These are phyloP conservation scores for Limosa lapponica DNA, from an alignment of 2,797 vertebrate genomes.

Conservation along the genomic window DNA sequence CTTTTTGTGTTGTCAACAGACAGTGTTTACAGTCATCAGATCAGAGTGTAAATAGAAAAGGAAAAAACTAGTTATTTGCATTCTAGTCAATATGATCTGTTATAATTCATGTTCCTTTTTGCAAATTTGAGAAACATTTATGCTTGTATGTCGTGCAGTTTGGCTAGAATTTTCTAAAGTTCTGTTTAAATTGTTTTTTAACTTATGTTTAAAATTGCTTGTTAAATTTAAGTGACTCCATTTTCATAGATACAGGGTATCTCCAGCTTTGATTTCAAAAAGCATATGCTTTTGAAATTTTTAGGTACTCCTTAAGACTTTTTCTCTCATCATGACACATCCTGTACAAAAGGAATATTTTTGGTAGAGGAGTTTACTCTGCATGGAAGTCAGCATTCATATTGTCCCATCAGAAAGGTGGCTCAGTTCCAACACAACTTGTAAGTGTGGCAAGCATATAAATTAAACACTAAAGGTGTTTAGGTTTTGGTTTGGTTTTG, in stretches of 20 bases:
- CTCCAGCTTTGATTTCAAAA: neutral
- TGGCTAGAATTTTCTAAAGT: neutral
- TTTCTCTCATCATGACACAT: rapidly evolving
- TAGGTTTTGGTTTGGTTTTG: neutral
- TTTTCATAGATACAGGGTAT: neutral
- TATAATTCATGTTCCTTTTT: neutral
- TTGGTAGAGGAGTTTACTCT: neutral
- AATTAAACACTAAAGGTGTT: neutral
- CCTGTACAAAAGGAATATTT: neutral
- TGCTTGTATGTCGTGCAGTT: neutral
- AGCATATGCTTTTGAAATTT: neutral
- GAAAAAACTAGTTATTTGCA: neutral
- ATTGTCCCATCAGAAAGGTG: neutral
- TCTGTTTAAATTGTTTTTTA: neutral
- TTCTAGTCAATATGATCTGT: neutral
- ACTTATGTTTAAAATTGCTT: neutral
- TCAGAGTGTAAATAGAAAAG: neutral
- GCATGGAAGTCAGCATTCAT: neutral
- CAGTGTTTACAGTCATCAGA: neutral
- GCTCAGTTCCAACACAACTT: neutral
- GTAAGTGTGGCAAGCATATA: neutral
- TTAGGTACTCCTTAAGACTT: neutral
- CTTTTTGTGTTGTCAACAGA: neutral
- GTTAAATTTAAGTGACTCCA: neutral
- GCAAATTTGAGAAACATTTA: neutral